Evolutionary conservation across 2,797 vertebrate genomes (phyloP).

Genomic region (Vespertilio murinus): DNA sequence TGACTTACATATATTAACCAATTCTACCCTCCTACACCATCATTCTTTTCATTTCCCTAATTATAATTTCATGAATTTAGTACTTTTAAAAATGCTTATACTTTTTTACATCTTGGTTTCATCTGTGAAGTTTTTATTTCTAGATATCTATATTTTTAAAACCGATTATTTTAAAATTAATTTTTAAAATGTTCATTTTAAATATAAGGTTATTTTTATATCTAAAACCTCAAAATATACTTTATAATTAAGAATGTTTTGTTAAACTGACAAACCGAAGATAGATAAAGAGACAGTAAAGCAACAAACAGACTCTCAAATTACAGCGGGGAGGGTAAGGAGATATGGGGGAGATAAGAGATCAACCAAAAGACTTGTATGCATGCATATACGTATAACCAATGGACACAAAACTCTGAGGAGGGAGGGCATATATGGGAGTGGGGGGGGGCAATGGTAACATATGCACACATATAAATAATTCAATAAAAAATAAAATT

Average conservation of each 20-base stretch:
- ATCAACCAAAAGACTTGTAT: no score
- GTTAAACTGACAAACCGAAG: no score
- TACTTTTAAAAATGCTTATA: background rate
- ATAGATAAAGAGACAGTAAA: no score
- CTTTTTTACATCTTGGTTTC: background rate
- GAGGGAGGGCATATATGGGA: no score
- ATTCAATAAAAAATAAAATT: no score
- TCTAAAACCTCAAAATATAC: background rate
- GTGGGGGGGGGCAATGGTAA: no score
- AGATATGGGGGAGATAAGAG: no score
- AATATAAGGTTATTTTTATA: background rate
- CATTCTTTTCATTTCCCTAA: background rate
- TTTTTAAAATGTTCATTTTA: background rate
- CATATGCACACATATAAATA: no score
- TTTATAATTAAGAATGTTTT: background rate
- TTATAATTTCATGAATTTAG: background rate
- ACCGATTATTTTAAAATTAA: background rate
- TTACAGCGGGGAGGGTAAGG: no score
- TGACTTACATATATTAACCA: constrained; percentile 11
- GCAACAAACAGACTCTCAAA: no score
- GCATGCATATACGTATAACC: no score
- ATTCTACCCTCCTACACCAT: background rate
- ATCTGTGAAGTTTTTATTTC: constrained; percentile 1
- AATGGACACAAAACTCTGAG: no score
- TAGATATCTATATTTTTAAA: constrained; percentile 1